Conservation (phyloP, 2,888 invertebrate species). For the Sturmia bella region DNA sequence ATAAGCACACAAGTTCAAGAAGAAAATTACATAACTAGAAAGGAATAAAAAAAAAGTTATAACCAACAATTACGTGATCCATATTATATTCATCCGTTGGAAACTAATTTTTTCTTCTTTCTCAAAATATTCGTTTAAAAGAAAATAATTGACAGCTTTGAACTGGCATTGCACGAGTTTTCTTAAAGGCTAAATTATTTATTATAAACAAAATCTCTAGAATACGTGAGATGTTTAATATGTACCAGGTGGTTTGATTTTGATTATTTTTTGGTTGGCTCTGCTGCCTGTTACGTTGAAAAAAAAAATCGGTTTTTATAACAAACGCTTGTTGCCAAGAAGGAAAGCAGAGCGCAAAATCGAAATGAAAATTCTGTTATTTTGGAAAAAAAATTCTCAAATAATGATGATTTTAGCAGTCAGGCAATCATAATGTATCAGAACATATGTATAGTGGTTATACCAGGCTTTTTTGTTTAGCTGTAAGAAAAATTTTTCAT, state of each 20-base stretch:
- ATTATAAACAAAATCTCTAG: conserved; percentile 9
- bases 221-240: conserved; percentile 26
- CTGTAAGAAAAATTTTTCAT: too few species aligned
- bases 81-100: conserved; percentile 9
- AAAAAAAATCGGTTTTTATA: too few species aligned
- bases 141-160: not conserved
- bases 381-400: too few species aligned
- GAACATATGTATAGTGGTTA: too few species aligned
- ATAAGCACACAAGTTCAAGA: not conserved
- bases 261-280: not conserved
- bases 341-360: too few species aligned
- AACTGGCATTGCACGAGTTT: conserved; percentile 19
- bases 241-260: not conserved
- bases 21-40: not conserved
- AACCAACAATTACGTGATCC: conserved; percentile 26
- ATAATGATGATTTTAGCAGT: too few species aligned
- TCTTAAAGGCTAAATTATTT: not conserved
- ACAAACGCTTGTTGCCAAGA: too few species aligned
- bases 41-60: conserved; percentile 7
- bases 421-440: too few species aligned
- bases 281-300: not conserved
- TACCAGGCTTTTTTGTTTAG: too few species aligned
- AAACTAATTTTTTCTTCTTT: not conserved
- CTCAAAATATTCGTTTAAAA: not conserved
- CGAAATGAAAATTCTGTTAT: too few species aligned